A percentile compares a stretch with the other conserved stretches of the same genome.
Conservation (phyloP, 1,140 invertebrate species). For the Bombus haemorrhoidalis region DNA sequence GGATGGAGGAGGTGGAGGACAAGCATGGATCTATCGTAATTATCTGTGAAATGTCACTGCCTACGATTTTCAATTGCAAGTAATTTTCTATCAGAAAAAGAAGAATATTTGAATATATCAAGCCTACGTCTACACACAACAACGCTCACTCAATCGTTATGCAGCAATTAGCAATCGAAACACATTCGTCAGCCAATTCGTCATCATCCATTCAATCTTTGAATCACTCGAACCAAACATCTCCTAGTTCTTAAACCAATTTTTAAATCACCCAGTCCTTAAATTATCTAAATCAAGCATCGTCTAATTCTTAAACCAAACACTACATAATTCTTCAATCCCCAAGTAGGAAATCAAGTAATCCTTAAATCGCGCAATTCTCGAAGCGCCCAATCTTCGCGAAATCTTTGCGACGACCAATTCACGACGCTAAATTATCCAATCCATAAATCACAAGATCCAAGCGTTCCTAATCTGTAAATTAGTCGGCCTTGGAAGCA, state of each 20-base stretch:
- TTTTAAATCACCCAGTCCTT: not conserved
- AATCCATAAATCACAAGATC: not conserved
- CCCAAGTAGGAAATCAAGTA: not conserved
- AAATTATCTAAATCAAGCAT: not conserved
- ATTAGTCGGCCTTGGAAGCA: too few relatives aligned
- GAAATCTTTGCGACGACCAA: too few relatives aligned
- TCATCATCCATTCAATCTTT: not conserved
- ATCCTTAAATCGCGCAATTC: not conserved
- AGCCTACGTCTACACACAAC: not conserved
- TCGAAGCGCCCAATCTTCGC: too few relatives aligned
- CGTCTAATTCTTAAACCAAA: not conserved
- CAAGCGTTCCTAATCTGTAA: not conserved
- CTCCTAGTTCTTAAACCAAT: not conserved
- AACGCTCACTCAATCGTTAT: not conserved
- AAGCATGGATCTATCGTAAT: not conserved
- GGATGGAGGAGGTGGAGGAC: not conserved
- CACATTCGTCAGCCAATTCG: not conserved
- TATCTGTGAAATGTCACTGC: not conserved
- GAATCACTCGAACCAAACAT: too few relatives aligned
- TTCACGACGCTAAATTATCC: not conserved
- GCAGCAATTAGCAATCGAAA: not conserved
- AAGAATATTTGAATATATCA: not conserved
- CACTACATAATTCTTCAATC: not conserved
- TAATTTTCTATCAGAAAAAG: not conserved
- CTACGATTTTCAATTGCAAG: not conserved